These are phyloP conservation scores for Anaspis maculata DNA, from an alignment of 2,888 invertebrate genomes.

Conservation along the genomic window DNA sequence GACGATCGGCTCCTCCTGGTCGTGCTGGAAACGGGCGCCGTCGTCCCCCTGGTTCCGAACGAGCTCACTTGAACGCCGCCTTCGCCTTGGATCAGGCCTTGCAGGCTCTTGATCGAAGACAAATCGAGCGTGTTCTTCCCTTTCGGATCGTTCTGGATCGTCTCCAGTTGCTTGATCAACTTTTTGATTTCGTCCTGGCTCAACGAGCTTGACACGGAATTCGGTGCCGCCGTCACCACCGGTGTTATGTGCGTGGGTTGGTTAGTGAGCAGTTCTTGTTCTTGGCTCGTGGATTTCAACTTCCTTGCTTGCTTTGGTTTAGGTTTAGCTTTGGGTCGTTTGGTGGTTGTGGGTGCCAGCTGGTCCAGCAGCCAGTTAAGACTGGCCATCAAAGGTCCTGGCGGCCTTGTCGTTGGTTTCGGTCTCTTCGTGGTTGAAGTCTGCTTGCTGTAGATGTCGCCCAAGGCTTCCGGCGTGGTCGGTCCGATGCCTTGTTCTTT, in stretches of 20 bases:
- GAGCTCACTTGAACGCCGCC: constrained; percentile 23
- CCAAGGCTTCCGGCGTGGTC: constrained; percentile 49
- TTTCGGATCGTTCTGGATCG: constrained; percentile 35
- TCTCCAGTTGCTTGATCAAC: constrained; percentile 34
- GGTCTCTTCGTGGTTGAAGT: constrained; percentile 23
- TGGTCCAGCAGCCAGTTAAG: constrained; percentile 39
- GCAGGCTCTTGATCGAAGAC: constrained; percentile 29
- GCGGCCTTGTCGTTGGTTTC: constrained; percentile 28
- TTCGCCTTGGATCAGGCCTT: constrained; percentile 25
- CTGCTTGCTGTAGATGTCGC: constrained; percentile 17
- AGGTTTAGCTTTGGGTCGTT: constrained; percentile 18
- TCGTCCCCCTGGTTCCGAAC: constrained; percentile 25
- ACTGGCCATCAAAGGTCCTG: constrained; percentile 39
- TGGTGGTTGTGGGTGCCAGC: constrained; percentile 29
- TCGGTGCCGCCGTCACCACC: constrained; percentile 29
- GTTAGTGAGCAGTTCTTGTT: constrained; percentile 29
- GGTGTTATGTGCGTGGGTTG: constrained; percentile 36
- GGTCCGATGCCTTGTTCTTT: constrained; percentile 68
- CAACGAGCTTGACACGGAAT: constrained; percentile 18
- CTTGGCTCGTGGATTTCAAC: constrained; percentile 9
- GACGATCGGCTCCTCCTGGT: constrained; percentile 4
- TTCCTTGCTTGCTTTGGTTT: constrained; percentile 19
- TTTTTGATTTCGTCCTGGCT: constrained; percentile 30
- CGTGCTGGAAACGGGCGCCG: constrained; percentile 13
- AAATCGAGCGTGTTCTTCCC: constrained; percentile 31